Evolutionary conservation across 2,797 vertebrate species (phyloP), one percentile per base, ranked within the genome.

Genomic region (Lutjanus campechanus): DNA sequence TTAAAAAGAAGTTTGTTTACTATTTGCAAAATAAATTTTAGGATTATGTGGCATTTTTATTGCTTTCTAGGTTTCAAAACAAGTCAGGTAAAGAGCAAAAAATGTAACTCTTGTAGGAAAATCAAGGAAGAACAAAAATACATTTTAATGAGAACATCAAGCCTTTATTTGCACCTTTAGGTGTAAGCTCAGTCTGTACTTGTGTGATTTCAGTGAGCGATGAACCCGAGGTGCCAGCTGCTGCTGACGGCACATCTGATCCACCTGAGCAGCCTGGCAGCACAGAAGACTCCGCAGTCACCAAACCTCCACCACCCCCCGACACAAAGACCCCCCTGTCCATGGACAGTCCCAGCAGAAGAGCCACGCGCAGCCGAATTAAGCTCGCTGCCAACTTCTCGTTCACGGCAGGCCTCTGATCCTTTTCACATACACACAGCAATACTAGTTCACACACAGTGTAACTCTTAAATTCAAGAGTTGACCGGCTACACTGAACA

Each of bases 351-450:
- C 97, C 98, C 54, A 93, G 95, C 92, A 97, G 95, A 93, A 97
- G 95, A 92, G 94, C 95, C 43, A 85, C 94, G 22, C 97, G 98
- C 90, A 97, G 92, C 91, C 96, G 96, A 93, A 96, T 99, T 69
- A 98, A 96, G 91, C 93, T 99, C 69, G 98, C 98, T 55, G 98
- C 98, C 79, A 99, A 99, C 87, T 99, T 99, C 77, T 97, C 97
- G n/a, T 96, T 98, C 87, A 95, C 96, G 8, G 93, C 96, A 76
- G 88, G 95, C 90, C 96, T 96, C 50, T 92, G 86, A 92, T 51
- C n/a, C 61, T 15, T 1, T 22, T 20, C 25, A 41, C 20, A 63
- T 49, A 67, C 64, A 74, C 51, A 17, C 9, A 77, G 53, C 59
- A 65, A 53, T 55, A 51, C 36, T 55, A 66, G 47, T 60, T 69